Conservation (phyloP, 2,113 vertebrate species). For the Bos javanicus region DNA sequence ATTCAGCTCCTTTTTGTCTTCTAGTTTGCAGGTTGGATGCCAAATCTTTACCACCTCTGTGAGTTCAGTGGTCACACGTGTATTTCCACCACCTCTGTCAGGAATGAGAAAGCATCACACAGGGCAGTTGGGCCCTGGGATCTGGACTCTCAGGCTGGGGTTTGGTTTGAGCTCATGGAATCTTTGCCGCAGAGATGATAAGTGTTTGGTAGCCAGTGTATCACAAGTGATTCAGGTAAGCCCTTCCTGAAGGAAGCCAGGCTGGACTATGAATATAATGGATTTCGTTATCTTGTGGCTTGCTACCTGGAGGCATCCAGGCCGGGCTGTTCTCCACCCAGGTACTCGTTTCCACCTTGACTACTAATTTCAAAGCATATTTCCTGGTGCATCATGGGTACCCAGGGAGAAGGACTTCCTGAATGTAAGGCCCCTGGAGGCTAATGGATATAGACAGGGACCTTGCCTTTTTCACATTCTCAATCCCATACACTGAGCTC, state of each 20-base stretch:
- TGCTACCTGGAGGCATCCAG: background rate
- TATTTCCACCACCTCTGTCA: background rate
- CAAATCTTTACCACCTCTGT: background rate
- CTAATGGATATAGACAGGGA: background rate
- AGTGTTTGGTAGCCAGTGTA: background rate
- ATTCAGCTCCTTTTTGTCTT: background rate
- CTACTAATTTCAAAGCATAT: background rate
- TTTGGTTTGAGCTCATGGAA: background rate
- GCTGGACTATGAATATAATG: background rate
- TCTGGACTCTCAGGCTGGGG: background rate
- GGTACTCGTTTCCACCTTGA: background rate
- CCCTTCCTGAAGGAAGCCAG: background rate
- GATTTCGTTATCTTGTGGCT: background rate
- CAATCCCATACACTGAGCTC: background rate
- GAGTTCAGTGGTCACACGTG: fast-evolving
- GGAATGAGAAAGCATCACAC: background rate
- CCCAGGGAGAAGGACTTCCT: background rate
- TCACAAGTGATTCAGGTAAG: background rate
- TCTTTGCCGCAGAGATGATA: background rate
- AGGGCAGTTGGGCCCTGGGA: background rate
- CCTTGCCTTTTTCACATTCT: background rate
- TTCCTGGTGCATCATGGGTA: background rate
- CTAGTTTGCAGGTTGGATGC: background rate
- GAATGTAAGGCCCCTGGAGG: background rate
- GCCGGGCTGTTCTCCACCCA: background rate